phyloP scores from a whole-genome alignment of 2,797 vertebrate species.

The Poeciliopsis gracilis region DNA sequence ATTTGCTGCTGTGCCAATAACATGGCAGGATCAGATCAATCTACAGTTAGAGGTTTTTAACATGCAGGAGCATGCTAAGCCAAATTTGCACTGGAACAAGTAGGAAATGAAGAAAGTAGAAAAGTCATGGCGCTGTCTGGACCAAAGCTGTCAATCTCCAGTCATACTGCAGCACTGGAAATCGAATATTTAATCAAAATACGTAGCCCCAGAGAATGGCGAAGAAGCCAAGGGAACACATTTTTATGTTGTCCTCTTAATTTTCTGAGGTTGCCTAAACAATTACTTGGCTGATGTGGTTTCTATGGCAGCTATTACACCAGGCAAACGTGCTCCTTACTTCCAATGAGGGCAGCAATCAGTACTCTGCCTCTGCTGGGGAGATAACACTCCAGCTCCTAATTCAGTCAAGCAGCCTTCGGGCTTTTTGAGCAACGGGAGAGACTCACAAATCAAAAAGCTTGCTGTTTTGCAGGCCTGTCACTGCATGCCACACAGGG shows the following conservation, averaged over 20 bases:
- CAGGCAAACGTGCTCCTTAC: conserved; percentile 70
- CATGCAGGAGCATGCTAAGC: neutral
- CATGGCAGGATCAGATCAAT: neutral
- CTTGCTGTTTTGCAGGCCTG: conserved; percentile 60
- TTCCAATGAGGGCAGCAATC: conserved; percentile 79
- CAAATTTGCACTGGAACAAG: neutral
- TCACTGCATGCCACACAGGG: conserved; percentile 49
- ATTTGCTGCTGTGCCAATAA: neutral
- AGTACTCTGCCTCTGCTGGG: conserved; percentile 60
- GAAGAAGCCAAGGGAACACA: conserved; percentile 42
- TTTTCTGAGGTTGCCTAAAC: conserved; percentile 78
- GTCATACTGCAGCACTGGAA: conserved; percentile 31
- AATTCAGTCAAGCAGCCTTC: conserved; percentile 76
- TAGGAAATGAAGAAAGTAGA: neutral
- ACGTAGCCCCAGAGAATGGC: conserved; percentile 49
- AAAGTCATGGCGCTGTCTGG: neutral
- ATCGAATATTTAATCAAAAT: conserved; percentile 55
- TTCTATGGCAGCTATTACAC: conserved; percentile 80
- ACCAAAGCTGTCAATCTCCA: conserved; percentile 39
- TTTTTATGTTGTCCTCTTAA: conserved; percentile 74
- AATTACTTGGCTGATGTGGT: conserved; percentile 78
- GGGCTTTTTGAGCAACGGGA: conserved; percentile 63
- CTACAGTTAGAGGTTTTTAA: neutral
- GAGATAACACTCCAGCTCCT: conserved; percentile 78
- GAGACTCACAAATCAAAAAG: conserved; percentile 72